A percentile compares a stretch with the other conserved stretches of the same genome.
Evolutionary conservation across 2,797 vertebrate genomes (phyloP).

Genomic region (Gymnocypris eckloni): DNA sequence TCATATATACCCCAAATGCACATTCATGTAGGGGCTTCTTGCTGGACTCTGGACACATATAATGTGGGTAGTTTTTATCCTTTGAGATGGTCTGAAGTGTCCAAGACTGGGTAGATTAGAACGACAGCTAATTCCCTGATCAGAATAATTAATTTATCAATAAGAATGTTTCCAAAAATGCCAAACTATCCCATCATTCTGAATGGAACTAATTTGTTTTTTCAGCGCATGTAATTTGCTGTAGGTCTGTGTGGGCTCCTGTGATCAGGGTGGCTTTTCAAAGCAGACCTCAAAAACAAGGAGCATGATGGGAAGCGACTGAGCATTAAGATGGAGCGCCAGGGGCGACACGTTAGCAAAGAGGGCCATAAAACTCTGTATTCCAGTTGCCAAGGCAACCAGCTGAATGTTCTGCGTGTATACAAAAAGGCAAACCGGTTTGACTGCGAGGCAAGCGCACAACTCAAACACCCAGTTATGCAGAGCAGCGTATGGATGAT

Average conservation of each 20-base stretch:
- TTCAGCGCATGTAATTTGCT: constrained; percentile 6
- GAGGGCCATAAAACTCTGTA: constrained; percentile 55
- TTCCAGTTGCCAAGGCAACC: constrained; percentile 63
- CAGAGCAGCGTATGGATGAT: constrained; percentile 14
- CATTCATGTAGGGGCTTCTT: constrained; percentile 62
- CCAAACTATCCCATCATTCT: neutral
- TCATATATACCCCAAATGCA: constrained; percentile 62
- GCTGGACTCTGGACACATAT: constrained; percentile 63
- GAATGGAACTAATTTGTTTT: neutral
- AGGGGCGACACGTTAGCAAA: constrained; percentile 60
- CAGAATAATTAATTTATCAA: neutral
- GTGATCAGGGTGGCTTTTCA: constrained; percentile 40
- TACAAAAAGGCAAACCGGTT: constrained; percentile 44
- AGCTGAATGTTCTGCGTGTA: constrained; percentile 42
- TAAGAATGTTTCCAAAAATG: neutral
- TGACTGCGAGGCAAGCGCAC: constrained; percentile 52
- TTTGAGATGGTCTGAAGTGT: neutral
- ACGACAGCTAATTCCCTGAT: neutral
- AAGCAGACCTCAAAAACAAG: constrained; percentile 54
- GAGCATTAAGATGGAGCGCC: constrained; percentile 62
- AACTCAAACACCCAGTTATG: constrained; percentile 34
- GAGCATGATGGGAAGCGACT: constrained; percentile 68
- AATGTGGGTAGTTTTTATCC: neutral
- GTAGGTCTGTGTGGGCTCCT: constrained; percentile 38
- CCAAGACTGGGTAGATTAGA: neutral